Percentiles rank a stretch among this genome's conserved stretches.
Conservation (phyloP, 2,888 invertebrate species). For the Nomada ruficornis region DNA sequence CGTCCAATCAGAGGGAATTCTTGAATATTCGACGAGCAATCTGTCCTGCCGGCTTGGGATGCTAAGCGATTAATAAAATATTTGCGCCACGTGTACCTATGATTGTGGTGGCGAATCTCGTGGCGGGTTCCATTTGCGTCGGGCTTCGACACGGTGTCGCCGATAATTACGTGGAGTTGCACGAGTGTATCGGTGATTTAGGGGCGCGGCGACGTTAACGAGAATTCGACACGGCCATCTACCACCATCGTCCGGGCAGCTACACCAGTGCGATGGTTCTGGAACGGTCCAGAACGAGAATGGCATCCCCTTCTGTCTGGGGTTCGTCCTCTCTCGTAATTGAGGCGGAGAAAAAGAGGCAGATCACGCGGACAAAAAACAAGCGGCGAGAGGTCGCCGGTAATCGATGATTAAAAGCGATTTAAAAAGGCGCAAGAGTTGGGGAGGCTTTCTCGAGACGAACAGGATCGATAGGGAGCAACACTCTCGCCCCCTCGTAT, state of each 20-base stretch:
- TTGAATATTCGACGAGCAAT: slow-evolving; percentile 31
- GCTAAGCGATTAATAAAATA: slow-evolving; percentile 36
- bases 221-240: slow-evolving; percentile 2
- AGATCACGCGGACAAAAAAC: not conserved
- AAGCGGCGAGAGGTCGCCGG: not conserved
- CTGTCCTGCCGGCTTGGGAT: not conserved
- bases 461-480: slow-evolving; percentile 1
- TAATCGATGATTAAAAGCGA: slow-evolving; percentile 25
- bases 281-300: not conserved
- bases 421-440: not conserved
- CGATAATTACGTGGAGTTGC: slow-evolving; percentile 2
- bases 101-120: slow-evolving; percentile 23
- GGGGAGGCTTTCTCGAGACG: not conserved
- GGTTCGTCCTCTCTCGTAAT: not conserved
- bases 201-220: not conserved
- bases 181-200: not conserved
- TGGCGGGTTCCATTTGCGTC: not conserved
- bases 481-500: not conserved
- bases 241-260: not conserved
- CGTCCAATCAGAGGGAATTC: slow-evolving; percentile 19
- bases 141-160: not conserved
- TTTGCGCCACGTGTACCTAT: not conserved
- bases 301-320: not conserved
- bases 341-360: not conserved
- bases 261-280: not conserved